Base-by-base conservation (phyloP, 2,797 vertebrate species). In the Melanotaenia parkinsoni region DNA sequence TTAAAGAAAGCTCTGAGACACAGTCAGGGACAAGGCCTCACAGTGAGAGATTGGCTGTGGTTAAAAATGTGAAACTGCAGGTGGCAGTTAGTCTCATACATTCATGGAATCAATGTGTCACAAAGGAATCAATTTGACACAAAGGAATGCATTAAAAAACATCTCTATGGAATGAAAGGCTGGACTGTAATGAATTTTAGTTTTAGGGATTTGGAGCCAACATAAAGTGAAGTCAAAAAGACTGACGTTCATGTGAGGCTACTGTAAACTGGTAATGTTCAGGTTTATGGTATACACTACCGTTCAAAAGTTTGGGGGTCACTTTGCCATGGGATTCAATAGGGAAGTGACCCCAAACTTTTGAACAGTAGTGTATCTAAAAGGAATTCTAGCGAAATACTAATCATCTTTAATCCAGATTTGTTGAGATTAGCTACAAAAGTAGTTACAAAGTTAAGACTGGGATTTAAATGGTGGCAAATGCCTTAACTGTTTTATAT, bases 1-100 rank as follows among this genome's bases (percentile, higher is more conserved):
- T 86, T 77, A 80, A 84, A 75, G 82, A 63, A 57, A 80, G 61
- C 64, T 82, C 24, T 53, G 76, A 70, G 83, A 77, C 76, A 67
- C 35, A 24, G 75, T 37, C 7, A 22, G 64, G 58, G 12, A 60
- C 70, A 60, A 37, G 76, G 63, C 77, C 62, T 20, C 28, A 12
- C 61, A 12, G 37, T 2, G 57, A 62, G 20, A 68, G 63, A 77
- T 16, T 20, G 5, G 57, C 40, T 16, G 26, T 5, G 20, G 32
- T 0, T 30, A 24, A 5, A 43, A 35, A 11, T 14, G 51, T 5
- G 40, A 50, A 33, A 71, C 68, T 70, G 67, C 40, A 63, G 47
- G 77, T 71, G 76, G 62, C 6, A 43, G 24, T 51, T 62, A 16
- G 67, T 47, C 71, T 66, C 43, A 58, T n/a, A 5, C 24, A 26